A percentile compares a stretch with the other conserved stretches of the same genome.
phyloP scores from a whole-genome alignment of 2,888 invertebrate species.

The Apotomis betuletana region DNA sequence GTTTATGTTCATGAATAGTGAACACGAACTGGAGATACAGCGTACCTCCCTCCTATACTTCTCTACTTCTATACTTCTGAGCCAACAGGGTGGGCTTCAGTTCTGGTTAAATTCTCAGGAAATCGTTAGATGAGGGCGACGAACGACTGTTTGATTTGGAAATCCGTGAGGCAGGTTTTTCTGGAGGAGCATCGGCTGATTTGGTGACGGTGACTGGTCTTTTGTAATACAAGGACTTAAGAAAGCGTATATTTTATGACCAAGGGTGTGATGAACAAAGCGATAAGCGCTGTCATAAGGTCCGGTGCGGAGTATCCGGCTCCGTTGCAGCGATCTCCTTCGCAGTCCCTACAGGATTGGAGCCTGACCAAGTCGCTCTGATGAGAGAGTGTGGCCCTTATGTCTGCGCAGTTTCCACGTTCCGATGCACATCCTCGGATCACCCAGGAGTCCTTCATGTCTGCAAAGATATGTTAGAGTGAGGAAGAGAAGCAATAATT shows the following conservation, averaged over 20 bases:
- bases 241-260: slow-evolving; percentile 62
- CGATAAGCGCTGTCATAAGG: slow-evolving; percentile 55
- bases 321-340: slow-evolving; percentile 66
- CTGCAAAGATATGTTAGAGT: slow-evolving; percentile 50
- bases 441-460: slow-evolving; percentile 59
- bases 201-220: too few species aligned
- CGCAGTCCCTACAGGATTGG: slow-evolving; percentile 63
- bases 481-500: neutral
- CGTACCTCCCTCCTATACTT: too few species aligned
- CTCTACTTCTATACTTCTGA: too few species aligned
- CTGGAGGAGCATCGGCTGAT: too few species aligned
- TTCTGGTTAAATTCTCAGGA: too few species aligned
- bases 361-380: slow-evolving; percentile 55
- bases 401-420: slow-evolving; percentile 65
- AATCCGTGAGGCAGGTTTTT: too few species aligned
- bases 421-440: slow-evolving; percentile 70
- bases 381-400: slow-evolving; percentile 54
- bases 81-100: too few species aligned
- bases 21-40: too few species aligned
- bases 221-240: slow-evolving; percentile 36
- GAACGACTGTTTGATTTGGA: neutral
- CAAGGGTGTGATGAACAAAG: slow-evolving; percentile 61
- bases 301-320: slow-evolving; percentile 56
- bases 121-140: neutral
- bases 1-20: too few species aligned